Evolutionary conservation across 2,888 invertebrate species (phyloP).

Genomic region (Cremastinae sp.): DNA sequence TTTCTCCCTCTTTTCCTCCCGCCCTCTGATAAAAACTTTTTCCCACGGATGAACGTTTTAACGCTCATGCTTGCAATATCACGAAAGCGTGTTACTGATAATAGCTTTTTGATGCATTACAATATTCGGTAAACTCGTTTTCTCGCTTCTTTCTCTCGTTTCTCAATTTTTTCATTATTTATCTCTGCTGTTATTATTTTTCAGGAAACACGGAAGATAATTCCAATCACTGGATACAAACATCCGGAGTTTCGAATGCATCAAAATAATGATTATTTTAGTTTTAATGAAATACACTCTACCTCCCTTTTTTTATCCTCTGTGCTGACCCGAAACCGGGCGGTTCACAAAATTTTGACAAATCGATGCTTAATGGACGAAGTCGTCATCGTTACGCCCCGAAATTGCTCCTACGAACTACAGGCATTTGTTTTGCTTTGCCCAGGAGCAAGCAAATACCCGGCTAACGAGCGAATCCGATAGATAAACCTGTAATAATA

Average conservation of each 20-base stretch:
- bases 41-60: conserved; percentile 9
- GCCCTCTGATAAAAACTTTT: conserved; percentile 17
- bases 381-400: conserved; percentile 72
- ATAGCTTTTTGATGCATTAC: conserved; percentile 28
- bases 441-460: conserved; percentile 19
- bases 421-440: conserved; percentile 69
- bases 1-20: too few species aligned
- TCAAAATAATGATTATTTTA: not conserved
- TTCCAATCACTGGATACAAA: too few species aligned
- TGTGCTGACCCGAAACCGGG: not conserved
- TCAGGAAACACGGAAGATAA: too few species aligned
- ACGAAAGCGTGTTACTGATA: conserved; percentile 18
- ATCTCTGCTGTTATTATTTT: not conserved
- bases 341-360: conserved; percentile 68
- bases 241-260: too few species aligned
- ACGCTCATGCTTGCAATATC: not conserved
- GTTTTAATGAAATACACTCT: too few species aligned
- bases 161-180: not conserved
- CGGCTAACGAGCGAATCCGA: conserved; percentile 40
- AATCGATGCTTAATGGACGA: conserved; percentile 76
- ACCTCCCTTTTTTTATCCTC: not conserved
- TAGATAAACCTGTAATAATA: conserved; percentile 25
- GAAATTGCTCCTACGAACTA: conserved; percentile 67
- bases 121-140: not conserved
- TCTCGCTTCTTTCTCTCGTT: not conserved